Percentiles rank a stretch among this genome's conserved stretches.
Conservation (phyloP, 2,113 vertebrate species). For the Xenus cinereus region DNA sequence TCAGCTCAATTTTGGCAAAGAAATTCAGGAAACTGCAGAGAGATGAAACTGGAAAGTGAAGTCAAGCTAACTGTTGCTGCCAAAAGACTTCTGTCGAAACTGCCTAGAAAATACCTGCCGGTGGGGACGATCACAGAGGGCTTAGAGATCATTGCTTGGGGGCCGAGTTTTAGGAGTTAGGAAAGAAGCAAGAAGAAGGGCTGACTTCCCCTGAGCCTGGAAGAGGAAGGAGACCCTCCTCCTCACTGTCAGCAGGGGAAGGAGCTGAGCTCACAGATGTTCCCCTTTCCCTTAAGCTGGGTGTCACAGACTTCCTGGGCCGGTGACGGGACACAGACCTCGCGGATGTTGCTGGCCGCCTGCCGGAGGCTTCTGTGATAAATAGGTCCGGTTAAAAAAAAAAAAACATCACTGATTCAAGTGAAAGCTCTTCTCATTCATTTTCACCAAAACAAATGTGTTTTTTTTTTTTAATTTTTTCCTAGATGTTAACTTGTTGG, state of each 20-base stretch:
- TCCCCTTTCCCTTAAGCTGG: background rate
- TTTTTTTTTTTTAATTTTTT: background rate
- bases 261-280: background rate
- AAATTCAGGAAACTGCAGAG: background rate
- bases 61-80: background rate
- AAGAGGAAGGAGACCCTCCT: background rate
- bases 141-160: fast-evolving
- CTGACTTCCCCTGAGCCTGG: background rate
- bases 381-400: background rate
- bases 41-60: background rate
- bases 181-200: background rate
- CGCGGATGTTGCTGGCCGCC: background rate
- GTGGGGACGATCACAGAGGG: background rate
- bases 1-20: background rate
- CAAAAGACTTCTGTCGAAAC: background rate
- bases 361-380: background rate
- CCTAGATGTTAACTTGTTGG: background rate
- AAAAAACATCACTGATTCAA: background rate
- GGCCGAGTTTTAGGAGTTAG: background rate
- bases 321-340: background rate
- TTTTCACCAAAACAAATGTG: background rate
- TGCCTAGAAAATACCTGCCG: background rate
- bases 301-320: conserved; percentile 27
- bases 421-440: background rate
- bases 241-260: background rate